Conservation (phyloP, 1,140 invertebrate species). For the Amyelois transitella region DNA sequence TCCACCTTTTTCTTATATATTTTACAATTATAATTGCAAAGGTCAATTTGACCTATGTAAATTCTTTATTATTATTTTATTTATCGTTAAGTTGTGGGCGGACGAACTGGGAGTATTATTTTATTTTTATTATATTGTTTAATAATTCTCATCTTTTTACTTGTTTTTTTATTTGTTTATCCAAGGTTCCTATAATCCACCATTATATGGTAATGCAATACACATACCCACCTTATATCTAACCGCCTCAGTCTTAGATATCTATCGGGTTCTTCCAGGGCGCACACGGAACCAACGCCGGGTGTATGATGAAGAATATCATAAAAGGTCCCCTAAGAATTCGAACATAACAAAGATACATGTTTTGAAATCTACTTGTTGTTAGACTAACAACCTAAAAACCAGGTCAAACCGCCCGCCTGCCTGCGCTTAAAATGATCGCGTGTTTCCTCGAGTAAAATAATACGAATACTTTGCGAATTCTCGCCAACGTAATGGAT, state of each 20-base stretch:
- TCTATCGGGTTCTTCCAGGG: no score
- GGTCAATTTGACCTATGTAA: neutral
- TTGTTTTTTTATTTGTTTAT: no score
- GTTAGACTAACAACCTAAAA: neutral
- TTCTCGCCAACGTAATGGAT: neutral
- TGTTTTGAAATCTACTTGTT: neutral
- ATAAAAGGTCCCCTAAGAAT: no score
- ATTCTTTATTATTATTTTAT: neutral
- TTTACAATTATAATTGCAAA: neutral
- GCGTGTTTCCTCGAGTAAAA: neutral
- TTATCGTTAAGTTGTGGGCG: neutral
- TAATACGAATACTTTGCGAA: neutral
- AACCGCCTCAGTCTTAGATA: no score
- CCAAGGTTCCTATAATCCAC: no score
- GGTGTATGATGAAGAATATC: no score
- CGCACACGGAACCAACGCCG: no score
- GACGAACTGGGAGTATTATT: neutral
- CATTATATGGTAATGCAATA: no score
- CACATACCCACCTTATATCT: no score
- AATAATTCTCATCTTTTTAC: no score
- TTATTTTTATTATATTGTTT: neutral
- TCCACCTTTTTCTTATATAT: no score
- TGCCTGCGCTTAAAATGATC: neutral
- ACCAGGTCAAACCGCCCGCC: neutral
- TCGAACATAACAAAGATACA: no score